These are phyloP conservation scores for Elephas maximus DNA, from an alignment of 2,113 vertebrate genomes.

Conservation along the genomic window DNA sequence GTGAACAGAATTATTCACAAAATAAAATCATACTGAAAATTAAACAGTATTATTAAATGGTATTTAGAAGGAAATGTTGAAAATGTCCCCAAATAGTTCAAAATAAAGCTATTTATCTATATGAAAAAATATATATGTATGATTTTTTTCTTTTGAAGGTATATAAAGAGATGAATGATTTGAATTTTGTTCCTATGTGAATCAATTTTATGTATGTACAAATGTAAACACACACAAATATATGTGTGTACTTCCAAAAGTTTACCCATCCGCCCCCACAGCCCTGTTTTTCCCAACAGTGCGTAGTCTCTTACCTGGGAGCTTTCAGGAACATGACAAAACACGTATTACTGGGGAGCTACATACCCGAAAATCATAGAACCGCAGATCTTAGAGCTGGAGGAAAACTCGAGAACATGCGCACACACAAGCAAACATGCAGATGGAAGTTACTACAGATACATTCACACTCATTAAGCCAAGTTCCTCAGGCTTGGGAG, in stretches of 20 bases:
- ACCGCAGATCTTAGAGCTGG: background rate
- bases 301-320: background rate
- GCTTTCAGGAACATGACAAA: conserved; percentile 18
- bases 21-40: conserved; percentile 46
- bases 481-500: background rate
- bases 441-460: background rate
- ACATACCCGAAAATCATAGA: background rate
- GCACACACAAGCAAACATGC: background rate
- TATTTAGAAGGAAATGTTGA: conserved; percentile 38
- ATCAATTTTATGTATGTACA: background rate
- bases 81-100: conserved; percentile 32
- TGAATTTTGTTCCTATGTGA: conserved; percentile 32
- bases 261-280: background rate
- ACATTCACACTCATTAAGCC: background rate
- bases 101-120: conserved; percentile 10
- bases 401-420: background rate
- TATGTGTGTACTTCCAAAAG: background rate
- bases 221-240: background rate
- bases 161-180: conserved; percentile 15
- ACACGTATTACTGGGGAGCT: background rate
- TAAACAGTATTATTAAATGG: conserved; percentile 35
- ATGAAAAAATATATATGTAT: background rate
- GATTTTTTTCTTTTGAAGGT: conserved; percentile 5
- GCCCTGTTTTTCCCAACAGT: background rate
- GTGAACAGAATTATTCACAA: conserved; percentile 12